Percentiles rank a stretch among this genome's conserved stretches.
These are phyloP conservation scores for Bradypodion pumilum DNA, from an alignment of 2,797 vertebrate genomes.

Conservation along the genomic window DNA sequence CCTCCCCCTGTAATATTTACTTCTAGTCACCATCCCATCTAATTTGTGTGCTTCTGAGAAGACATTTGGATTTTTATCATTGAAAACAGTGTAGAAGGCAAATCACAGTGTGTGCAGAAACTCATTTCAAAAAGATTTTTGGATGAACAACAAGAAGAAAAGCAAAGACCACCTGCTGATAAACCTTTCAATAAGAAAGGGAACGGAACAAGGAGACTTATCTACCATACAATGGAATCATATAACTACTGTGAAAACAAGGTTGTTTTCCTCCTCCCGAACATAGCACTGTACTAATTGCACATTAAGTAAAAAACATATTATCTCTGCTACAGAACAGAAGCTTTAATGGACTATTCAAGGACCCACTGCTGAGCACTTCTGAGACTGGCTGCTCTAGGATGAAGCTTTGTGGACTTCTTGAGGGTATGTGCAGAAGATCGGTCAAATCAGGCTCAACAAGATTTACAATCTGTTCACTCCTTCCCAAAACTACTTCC, in stretches of 20 bases:
- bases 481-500: too few species aligned
- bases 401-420: too few species aligned
- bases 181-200: neutral
- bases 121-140: neutral
- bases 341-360: neutral
- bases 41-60: neutral
- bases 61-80: neutral
- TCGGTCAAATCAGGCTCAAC: too few species aligned
- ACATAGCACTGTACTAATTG: neutral
- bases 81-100: neutral
- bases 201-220: neutral
- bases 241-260: neutral
- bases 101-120: constrained; percentile 11
- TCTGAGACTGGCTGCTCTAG: neutral
- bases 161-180: neutral
- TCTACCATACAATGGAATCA: neutral
- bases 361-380: fast-evolving
- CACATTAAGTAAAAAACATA: neutral
- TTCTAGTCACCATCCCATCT: neutral
- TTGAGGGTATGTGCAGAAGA: too few species aligned
- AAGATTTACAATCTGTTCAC: too few species aligned
- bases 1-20: neutral
- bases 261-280: neutral
- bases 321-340: neutral
- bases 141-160: neutral